Base-by-base conservation (phyloP, 2,888 invertebrate species). In the Noctua janthe region DNA sequence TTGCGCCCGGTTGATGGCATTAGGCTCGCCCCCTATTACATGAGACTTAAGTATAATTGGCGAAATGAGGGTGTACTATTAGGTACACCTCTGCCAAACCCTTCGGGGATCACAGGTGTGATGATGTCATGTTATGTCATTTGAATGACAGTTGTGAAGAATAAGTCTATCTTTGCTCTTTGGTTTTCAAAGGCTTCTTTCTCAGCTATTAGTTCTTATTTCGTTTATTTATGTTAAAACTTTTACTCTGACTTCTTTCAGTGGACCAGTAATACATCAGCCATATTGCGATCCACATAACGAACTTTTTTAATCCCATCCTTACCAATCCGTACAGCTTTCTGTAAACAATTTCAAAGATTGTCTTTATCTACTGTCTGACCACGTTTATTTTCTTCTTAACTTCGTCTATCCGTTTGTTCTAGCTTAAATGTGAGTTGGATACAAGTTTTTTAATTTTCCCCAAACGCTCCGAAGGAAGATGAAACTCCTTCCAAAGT, bases 391-490 rank as follows among this genome's bases (percentile, higher is more conserved):
- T 88, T 88, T 88, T 78, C 76, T 76, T 67, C 71, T 51, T 56
- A 87, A 90, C 85, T 88, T 87, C 73, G 56, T 82, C 80, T 82
- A 74, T 81, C 49, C 64, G 80, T 90, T 88, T 88, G 87, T 90
- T 80, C 79, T 87, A 87, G 79, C 88, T 88, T 87, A 83, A 88
- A 90, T 86, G 84, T 71, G 76, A 86, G 84, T 90, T 84, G 80
- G 82, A 74, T 77, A 88, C 74, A 89, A 89, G 90, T 89, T 89
- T 89, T 90, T 89, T 90, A 90, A 89, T 89, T 90, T 89, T 83
- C 85, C 81, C 84, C 84, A 84, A 90, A 89, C 80, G 84, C 4
- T 85, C 49, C 72, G 69, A 72, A 17, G 62, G 76, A 82, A 85
- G 81, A 84, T 69, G 78, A 76, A 89, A 84, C 78, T 89, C 69